Evolutionary conservation across 2,888 invertebrate species (phyloP).

Genomic region (Cantharis flavilabris): DNA sequence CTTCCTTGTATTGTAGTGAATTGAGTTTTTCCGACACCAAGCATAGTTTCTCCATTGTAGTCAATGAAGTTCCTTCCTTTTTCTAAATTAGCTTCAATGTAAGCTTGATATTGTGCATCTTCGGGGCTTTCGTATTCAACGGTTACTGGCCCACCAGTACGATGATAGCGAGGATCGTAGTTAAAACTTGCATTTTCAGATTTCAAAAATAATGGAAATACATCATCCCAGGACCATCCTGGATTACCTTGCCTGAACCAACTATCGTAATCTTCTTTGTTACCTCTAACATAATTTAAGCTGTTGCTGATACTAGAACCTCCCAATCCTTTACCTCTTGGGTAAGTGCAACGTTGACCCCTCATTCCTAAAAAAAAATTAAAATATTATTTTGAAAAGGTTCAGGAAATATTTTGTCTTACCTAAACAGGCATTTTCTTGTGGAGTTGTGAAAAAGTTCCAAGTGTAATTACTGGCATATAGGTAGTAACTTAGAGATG

Average conservation of each 20-base stretch:
- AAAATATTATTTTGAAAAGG: too few species aligned
- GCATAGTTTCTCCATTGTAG: constrained; percentile 64
- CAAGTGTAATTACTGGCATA: constrained; percentile 1
- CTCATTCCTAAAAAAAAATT: not conserved
- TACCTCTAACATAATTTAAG: constrained; percentile 32
- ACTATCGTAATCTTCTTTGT: constrained; percentile 28
- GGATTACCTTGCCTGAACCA: constrained; percentile 39
- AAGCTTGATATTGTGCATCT: constrained; percentile 59
- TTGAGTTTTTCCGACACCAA: constrained; percentile 67
- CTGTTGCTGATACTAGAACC: constrained; percentile 32
- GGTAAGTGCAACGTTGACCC: not conserved
- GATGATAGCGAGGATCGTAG: constrained; percentile 67
- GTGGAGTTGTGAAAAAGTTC: constrained; percentile 11
- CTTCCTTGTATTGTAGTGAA: constrained; percentile 64
- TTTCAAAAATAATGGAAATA: constrained; percentile 45
- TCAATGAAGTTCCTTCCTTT: constrained; percentile 69
- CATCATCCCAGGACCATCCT: constrained; percentile 55
- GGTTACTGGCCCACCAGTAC: constrained; percentile 66
- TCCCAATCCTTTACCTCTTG: constrained; percentile 17
- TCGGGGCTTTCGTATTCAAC: constrained; percentile 67
- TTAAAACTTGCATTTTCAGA: constrained; percentile 50
- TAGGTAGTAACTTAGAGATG: not conserved
- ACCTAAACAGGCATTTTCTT: constrained; percentile 5
- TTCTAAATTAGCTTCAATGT: constrained; percentile 67
- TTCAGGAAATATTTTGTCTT: not conserved